Conservation (phyloP, 2,888 invertebrate species). For the Pheosia tremula region DNA sequence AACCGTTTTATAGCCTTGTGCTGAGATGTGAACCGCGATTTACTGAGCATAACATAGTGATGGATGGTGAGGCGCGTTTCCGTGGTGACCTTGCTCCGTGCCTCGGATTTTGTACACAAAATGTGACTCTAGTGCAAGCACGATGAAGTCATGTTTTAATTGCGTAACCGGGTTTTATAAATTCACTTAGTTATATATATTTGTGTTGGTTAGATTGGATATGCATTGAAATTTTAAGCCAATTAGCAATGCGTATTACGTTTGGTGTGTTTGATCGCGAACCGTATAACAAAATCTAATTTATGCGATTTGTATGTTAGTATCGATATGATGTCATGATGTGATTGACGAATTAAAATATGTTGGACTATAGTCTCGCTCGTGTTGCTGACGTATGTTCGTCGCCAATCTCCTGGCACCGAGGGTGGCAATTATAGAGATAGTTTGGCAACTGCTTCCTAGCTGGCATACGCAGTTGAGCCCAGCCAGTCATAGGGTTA, state of each 20-base stretch:
- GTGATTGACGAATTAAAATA: too few relatives aligned
- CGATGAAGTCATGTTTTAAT: slow-evolving; percentile 23
- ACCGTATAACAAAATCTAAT: too few relatives aligned
- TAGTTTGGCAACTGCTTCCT: slow-evolving; percentile 1
- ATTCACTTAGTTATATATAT: not conserved
- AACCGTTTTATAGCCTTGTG: slow-evolving; percentile 13
- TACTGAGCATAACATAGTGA: slow-evolving; percentile 26
- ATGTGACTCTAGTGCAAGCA: slow-evolving; percentile 17
- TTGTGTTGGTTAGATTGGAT: not conserved
- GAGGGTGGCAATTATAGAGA: not conserved
- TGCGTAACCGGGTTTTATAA: slow-evolving; percentile 4
- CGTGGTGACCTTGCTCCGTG: slow-evolving; percentile 27
- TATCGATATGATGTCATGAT: too few relatives aligned
- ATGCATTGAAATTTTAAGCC: not conserved
- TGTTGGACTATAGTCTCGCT: not conserved
- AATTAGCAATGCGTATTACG: too few relatives aligned
- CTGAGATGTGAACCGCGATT: slow-evolving; percentile 10
- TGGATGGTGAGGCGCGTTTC: slow-evolving; percentile 13
- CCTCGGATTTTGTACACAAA: slow-evolving; percentile 7
- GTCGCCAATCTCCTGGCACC: slow-evolving; percentile 2
- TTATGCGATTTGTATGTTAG: too few relatives aligned
- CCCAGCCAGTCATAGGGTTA: not conserved
- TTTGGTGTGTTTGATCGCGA: too few relatives aligned
- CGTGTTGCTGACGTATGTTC: not conserved
- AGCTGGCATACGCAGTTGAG: not conserved